Percentiles rank a stretch among this genome's conserved stretches.
These are phyloP conservation scores for Ahaetulla prasina DNA, from an alignment of 2,113 vertebrate species.

Conservation along the genomic window DNA sequence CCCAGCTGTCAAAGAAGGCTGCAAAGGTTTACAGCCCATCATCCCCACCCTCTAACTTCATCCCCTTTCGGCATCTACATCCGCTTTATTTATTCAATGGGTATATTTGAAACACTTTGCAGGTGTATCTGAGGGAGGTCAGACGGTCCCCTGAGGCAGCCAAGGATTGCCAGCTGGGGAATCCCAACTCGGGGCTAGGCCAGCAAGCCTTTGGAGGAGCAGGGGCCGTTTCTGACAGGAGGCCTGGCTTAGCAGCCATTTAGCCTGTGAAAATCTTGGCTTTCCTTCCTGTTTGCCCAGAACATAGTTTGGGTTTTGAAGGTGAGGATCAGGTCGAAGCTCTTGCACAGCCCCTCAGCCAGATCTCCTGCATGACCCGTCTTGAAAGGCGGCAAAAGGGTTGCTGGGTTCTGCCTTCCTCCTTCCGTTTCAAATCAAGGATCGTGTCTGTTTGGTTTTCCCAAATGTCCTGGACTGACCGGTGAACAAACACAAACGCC, in stretches of 20 bases:
- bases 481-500: not conserved
- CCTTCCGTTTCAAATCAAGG: not conserved
- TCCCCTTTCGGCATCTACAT: not conserved
- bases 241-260: not conserved
- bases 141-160: not conserved
- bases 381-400: not conserved
- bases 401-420: not conserved
- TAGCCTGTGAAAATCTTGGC: too few species aligned
- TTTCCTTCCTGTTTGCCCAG: not conserved
- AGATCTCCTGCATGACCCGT: too few species aligned
- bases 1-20: not conserved
- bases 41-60: not conserved
- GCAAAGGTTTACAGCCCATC: not conserved
- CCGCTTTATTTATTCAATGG: not conserved
- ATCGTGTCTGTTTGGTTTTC: not conserved
- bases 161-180: too few species aligned
- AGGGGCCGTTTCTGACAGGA: not conserved
- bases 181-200: not conserved
- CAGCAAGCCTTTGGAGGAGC: too few species aligned
- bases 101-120: not conserved
- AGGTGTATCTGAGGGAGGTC: not conserved
- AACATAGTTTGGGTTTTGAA: not conserved
- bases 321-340: not conserved
- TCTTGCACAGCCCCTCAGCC: not conserved
- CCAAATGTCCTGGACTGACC: not conserved